A percentile compares a stretch with the other conserved stretches of the same genome.
phyloP scores from a whole-genome alignment of 2,113 vertebrate genomes.

The Alethe diademata region DNA sequence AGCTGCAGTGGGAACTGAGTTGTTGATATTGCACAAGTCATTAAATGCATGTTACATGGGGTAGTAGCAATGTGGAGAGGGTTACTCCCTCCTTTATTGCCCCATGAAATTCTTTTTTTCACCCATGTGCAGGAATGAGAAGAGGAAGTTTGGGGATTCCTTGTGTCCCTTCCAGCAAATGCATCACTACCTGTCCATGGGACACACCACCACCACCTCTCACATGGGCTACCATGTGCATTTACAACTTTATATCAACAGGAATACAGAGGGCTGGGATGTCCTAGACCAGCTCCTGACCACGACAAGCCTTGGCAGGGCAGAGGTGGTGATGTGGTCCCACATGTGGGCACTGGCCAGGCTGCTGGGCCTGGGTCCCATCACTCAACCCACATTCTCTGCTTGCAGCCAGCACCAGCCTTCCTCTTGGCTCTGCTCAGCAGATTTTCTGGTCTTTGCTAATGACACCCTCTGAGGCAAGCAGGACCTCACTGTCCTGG shows the following conservation, averaged over 20 bases:
- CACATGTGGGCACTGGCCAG: not conserved
- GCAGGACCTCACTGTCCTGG: not conserved
- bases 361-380: not conserved
- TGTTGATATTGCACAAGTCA: not conserved
- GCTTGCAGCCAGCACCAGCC: not conserved
- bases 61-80: not conserved
- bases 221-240: rapidly evolving
- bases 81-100: not conserved
- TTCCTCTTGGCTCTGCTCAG: not conserved
- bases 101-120: not conserved
- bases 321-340: not conserved
- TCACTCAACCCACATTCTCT: not conserved
- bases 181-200: not conserved
- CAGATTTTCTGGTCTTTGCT: not conserved
- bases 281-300: not conserved
- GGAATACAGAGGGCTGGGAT: not conserved
- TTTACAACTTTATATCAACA: not conserved
- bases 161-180: not conserved
- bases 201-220: not conserved
- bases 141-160: not conserved
- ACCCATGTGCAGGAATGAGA: not conserved
- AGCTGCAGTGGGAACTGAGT: not conserved
- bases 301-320: not conserved
- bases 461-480: not conserved
- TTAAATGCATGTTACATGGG: not conserved